phyloP scores from a whole-genome alignment of 2,113 vertebrate genomes.

The Etheostoma cragini region DNA sequence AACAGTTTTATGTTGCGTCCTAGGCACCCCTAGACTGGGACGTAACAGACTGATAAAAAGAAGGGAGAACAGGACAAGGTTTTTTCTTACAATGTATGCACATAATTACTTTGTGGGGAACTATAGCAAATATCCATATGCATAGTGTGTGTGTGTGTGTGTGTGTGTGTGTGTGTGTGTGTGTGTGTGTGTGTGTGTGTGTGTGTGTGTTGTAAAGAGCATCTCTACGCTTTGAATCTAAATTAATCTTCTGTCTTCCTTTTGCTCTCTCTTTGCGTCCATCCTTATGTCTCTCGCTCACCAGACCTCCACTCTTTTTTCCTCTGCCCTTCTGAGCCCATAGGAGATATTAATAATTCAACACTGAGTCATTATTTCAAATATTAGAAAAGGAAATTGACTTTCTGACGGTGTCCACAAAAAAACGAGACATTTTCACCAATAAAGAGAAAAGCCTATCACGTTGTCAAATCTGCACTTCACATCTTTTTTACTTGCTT shows the following conservation, averaged over 20 bases:
- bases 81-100: slow-evolving; percentile 14
- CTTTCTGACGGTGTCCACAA: slow-evolving; percentile 48
- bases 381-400: slow-evolving; percentile 74
- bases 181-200: too few relatives aligned
- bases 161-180: background rate
- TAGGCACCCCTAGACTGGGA: too few relatives aligned
- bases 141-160: background rate
- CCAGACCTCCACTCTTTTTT: slow-evolving; percentile 14
- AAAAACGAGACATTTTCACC: slow-evolving; percentile 23
- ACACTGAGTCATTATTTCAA: slow-evolving; percentile 68
- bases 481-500: slow-evolving; percentile 27
- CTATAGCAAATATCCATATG: slow-evolving; percentile 3
- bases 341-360: slow-evolving; percentile 71
- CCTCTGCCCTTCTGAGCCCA: slow-evolving; percentile 5
- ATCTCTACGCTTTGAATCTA: slow-evolving; percentile 6
- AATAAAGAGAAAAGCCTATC: slow-evolving; percentile 29
- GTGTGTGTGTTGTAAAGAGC: background rate
- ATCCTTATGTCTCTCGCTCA: slow-evolving; percentile 6
- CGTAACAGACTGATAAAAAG: too few relatives aligned
- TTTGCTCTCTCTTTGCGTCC: background rate
- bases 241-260: background rate
- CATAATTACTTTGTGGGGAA: slow-evolving; percentile 1
- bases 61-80: slow-evolving; percentile 3
- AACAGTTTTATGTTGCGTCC: too few relatives aligned
- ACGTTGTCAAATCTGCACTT: slow-evolving; percentile 43